These are phyloP conservation scores for Dendroctonus ponderosae DNA, from an alignment of 1,140 invertebrate species.

Conservation along the genomic window DNA sequence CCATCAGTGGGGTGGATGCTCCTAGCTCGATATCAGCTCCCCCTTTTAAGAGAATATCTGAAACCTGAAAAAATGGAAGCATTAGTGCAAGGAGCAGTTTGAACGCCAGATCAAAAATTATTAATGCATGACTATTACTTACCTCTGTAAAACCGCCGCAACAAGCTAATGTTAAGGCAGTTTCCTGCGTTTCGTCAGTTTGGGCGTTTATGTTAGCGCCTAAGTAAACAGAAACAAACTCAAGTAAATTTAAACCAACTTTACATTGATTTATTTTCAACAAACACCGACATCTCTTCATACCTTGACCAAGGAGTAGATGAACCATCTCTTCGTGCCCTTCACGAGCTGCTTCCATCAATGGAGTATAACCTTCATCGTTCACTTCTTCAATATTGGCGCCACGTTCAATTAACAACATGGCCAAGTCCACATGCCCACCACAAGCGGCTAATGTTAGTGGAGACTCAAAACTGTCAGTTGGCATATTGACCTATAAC, in stretches of 20 bases:
- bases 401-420: conserved; percentile 90
- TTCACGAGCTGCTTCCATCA: conserved; percentile 97
- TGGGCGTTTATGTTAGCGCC: conserved; percentile 96
- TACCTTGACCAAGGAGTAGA: conserved; percentile 85
- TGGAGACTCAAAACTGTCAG: conserved; percentile 98
- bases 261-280: conserved; percentile 2
- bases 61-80: conserved; percentile 54
- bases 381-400: conserved; percentile 99
- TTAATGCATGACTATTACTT: not conserved
- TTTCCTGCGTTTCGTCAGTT: conserved; percentile 98
- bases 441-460: conserved; percentile 97
- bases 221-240: conserved; percentile 41
- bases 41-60: conserved; percentile 92
- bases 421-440: conserved; percentile 95
- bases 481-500: conserved; percentile 82
- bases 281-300: not conserved
- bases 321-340: conserved; percentile 99
- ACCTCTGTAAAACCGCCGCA: conserved; percentile 95
- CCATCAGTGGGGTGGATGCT: conserved; percentile 96
- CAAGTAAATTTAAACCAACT: conserved; percentile 13
- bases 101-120: too few species aligned
- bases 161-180: conserved; percentile 93
- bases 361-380: conserved; percentile 99
- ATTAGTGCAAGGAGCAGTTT: too few species aligned
- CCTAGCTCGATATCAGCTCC: conserved; percentile 95